Conservation (phyloP, 2,797 vertebrate species). For the Adelosebastes latens region DNA sequence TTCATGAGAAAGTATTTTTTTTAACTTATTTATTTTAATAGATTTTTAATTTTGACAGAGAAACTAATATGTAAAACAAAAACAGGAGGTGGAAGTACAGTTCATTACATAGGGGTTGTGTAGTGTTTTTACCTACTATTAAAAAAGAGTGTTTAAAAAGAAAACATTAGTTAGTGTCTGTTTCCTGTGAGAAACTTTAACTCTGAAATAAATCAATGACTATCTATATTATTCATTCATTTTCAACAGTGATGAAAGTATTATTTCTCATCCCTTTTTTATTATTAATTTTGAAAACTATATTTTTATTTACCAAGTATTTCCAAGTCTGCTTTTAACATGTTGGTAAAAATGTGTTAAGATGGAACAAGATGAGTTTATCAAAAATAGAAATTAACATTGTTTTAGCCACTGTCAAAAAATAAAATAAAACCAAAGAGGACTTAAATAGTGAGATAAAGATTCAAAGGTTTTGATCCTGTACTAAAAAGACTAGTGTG, state of each 20-base stretch:
- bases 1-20: accelerated
- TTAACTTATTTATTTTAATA: background rate
- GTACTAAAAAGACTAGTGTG: background rate
- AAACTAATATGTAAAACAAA: background rate
- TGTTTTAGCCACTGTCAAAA: background rate
- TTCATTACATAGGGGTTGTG: background rate
- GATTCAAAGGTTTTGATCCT: background rate
- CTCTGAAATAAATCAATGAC: background rate
- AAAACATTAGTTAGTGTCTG: no score
- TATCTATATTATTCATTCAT: background rate
- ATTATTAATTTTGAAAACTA: no score
- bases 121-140: background rate
- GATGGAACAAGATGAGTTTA: no score
- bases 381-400: background rate
- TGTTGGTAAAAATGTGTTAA: accelerated
- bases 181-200: background rate
- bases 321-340: no score
- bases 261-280: background rate
- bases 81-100: no score
- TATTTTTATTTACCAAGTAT: no score
- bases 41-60: background rate
- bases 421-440: background rate
- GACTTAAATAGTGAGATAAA: background rate
- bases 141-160: background rate
- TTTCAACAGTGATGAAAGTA: background rate